Percentiles rank a stretch among this genome's conserved stretches.
These are phyloP conservation scores for Speoplatyrhinus poulsoni DNA, from an alignment of 2,113 vertebrate genomes.

Conservation along the genomic window DNA sequence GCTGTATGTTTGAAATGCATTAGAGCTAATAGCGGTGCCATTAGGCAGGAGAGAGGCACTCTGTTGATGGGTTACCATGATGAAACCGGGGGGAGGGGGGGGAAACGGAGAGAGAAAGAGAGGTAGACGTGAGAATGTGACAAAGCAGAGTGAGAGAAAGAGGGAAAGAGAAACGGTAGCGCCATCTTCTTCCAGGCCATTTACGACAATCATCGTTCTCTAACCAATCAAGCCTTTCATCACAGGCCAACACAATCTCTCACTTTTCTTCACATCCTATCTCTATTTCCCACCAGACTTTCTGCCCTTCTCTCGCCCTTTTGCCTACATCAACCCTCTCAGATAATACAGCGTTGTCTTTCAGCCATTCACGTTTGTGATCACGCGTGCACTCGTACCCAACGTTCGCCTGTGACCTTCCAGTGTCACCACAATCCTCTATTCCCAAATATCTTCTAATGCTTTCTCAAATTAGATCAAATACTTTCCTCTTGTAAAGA, in stretches of 20 bases:
- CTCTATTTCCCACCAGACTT: constrained; percentile 19
- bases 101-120: constrained; percentile 53
- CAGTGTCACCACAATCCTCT: background rate
- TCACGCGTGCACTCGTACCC: constrained; percentile 1
- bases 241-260: constrained; percentile 72
- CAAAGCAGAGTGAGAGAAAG: constrained; percentile 53
- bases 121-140: constrained; percentile 19
- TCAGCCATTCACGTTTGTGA: constrained; percentile 13
- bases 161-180: constrained; percentile 70
- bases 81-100: constrained; percentile 65
- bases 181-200: constrained; percentile 83
- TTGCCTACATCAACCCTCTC: constrained; percentile 35
- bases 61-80: constrained; percentile 86
- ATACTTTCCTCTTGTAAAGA: background rate
- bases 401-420: background rate
- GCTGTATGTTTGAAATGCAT: constrained; percentile 87
- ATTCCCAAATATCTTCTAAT: background rate
- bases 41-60: constrained; percentile 78
- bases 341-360: constrained; percentile 39
- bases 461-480: background rate
- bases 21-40: constrained; percentile 89
- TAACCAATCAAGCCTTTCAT: constrained; percentile 83
- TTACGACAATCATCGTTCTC: constrained; percentile 83
- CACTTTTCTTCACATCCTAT: constrained; percentile 39
- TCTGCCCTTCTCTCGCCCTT: background rate